These are phyloP conservation scores for Drosophila tsacasi DNA, from an alignment of 1,140 invertebrate genomes.

Conservation along the genomic window DNA sequence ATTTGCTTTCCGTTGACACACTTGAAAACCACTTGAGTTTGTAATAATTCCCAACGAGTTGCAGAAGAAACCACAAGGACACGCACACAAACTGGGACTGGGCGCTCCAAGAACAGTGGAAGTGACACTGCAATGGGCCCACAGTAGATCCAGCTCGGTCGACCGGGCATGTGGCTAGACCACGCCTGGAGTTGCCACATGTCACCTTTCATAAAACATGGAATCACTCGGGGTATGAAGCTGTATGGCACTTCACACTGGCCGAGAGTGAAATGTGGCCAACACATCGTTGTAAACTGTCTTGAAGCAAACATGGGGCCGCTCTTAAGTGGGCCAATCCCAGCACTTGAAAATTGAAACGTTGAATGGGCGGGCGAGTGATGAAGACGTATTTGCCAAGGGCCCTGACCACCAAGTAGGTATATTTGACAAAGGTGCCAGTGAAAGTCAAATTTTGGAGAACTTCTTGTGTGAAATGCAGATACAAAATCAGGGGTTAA, in stretches of 20 bases:
- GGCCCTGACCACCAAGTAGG: constrained; percentile 47
- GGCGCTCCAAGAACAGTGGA: constrained; percentile 50
- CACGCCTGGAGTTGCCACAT: constrained; percentile 74
- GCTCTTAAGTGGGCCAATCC: constrained; percentile 25
- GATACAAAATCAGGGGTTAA: neutral
- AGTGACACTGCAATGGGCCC: constrained; percentile 60
- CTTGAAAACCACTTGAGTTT: constrained; percentile 65
- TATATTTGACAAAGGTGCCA: constrained; percentile 50
- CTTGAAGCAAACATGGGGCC: constrained; percentile 27
- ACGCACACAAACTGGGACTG: constrained; percentile 7
- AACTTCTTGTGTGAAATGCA: constrained; percentile 1
- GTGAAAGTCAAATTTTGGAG: constrained; percentile 2
- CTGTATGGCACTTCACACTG: constrained; percentile 42
- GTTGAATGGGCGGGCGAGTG: constrained; percentile 28
- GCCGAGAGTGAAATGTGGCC: constrained; percentile 43
- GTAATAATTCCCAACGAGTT: constrained; percentile 75
- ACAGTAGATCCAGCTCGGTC: constrained; percentile 22
- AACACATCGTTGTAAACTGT: constrained; percentile 30
- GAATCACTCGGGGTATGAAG: constrained; percentile 70
- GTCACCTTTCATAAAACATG: constrained; percentile 81
- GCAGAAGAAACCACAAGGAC: constrained; percentile 63
- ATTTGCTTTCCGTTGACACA: constrained; percentile 37
- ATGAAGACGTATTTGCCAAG: constrained; percentile 40
- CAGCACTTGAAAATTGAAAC: constrained; percentile 46
- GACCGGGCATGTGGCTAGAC: constrained; percentile 51